Conservation (phyloP, 2,888 invertebrate genomes). For the Cephalotes varians region DNA sequence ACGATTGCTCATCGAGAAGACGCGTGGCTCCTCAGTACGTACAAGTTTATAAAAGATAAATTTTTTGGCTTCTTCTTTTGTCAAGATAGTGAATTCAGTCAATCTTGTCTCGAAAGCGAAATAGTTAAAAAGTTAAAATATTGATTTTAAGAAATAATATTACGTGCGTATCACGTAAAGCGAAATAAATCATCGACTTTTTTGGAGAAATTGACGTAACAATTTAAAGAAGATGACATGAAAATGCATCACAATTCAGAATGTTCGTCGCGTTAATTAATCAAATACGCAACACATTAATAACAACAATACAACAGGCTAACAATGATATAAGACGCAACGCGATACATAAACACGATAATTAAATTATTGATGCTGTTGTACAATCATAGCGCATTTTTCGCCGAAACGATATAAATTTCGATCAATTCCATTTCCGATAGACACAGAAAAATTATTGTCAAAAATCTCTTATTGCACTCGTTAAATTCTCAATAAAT, state of each 20-base stretch:
- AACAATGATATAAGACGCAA: slow-evolving; percentile 54
- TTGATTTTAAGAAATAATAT: neutral
- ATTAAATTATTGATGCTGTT: slow-evolving; percentile 22
- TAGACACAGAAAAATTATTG: neutral
- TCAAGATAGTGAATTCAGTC: neutral
- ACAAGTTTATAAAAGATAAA: slow-evolving; percentile 11
- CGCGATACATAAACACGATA: slow-evolving; percentile 35
- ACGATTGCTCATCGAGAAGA: slow-evolving; percentile 21
- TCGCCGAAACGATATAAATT: neutral
- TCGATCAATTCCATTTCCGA: neutral
- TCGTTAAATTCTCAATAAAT: neutral
- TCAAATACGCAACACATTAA: slow-evolving; percentile 43
- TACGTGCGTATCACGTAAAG: neutral
- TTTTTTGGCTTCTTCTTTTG: neutral
- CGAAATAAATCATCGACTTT: neutral
- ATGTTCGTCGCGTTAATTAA: slow-evolving; percentile 16
- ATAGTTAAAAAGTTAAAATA: neutral
- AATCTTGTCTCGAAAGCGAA: neutral
- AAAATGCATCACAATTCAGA: neutral
- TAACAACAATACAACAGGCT: slow-evolving; percentile 57
- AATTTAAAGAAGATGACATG: neutral
- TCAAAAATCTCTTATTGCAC: slow-evolving; percentile 17
- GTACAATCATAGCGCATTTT: neutral
- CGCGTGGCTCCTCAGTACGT: neutral
- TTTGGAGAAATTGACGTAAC: neutral